Conservation (phyloP, 2,113 vertebrate genomes). For the Sinocyclocheilus maitianheensis region DNA sequence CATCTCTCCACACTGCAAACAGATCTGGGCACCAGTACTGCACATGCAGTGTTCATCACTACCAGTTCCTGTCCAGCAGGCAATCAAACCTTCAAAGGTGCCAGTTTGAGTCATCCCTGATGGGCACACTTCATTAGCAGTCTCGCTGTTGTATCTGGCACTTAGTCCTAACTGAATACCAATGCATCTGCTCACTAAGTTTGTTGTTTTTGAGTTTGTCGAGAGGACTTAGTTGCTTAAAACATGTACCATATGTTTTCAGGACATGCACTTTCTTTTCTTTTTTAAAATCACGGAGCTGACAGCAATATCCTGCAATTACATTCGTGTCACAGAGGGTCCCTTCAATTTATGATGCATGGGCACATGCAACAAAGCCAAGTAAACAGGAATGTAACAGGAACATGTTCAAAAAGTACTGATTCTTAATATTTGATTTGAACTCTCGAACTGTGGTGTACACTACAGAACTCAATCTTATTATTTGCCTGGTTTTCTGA, state of each 20-base stretch:
- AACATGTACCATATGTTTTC: neutral
- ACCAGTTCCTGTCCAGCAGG: constrained; percentile 38
- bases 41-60: constrained; percentile 64
- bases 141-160: constrained; percentile 57
- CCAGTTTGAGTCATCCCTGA: constrained; percentile 60
- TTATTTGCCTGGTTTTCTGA: constrained; percentile 28
- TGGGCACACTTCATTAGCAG: constrained; percentile 60
- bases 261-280: neutral
- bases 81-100: constrained; percentile 49
- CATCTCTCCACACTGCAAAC: constrained; percentile 55
- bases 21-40: constrained; percentile 69
- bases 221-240: neutral
- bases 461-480: neutral
- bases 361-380: neutral
- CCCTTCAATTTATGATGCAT: neutral
- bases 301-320: neutral
- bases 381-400: constrained; percentile 22
- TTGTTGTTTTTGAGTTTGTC: constrained; percentile 12
- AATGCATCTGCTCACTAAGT: constrained; percentile 34
- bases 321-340: neutral
- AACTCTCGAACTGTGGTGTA: neutral
- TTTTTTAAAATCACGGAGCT: neutral
- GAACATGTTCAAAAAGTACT: constrained; percentile 16
- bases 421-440: constrained; percentile 39
- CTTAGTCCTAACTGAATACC: constrained; percentile 21